phyloP scores from a whole-genome alignment of 2,113 vertebrate genomes.

The Dipodomys spectabilis region DNA sequence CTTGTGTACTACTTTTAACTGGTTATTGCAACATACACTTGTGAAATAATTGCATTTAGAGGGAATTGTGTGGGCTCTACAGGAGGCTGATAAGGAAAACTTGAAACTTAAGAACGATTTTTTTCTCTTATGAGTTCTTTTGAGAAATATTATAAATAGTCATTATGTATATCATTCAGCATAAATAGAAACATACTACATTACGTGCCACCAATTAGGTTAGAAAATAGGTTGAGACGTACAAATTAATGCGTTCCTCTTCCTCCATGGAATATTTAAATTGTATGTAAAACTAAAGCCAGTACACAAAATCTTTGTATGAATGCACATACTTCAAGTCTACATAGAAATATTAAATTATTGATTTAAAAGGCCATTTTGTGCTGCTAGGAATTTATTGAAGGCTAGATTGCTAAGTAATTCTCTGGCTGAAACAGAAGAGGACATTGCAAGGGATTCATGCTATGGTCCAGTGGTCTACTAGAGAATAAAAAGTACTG shows the following conservation, averaged over 20 bases:
- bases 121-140: slow-evolving; percentile 15
- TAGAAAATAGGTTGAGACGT: not conserved
- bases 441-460: not conserved
- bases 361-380: slow-evolving; percentile 30
- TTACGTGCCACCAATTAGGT: not conserved
- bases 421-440: not conserved
- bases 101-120: not conserved
- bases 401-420: not conserved
- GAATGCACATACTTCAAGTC: not conserved
- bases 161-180: not conserved
- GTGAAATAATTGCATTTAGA: slow-evolving; percentile 36
- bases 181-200: not conserved
- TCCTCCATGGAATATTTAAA: slow-evolving; percentile 18
- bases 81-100: not conserved
- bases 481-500: not conserved
- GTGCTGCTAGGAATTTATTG: not conserved
- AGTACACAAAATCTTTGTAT: not conserved
- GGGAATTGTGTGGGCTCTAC: not conserved
- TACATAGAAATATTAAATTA: not conserved
- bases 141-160: not conserved
- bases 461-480: not conserved
- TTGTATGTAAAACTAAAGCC: slow-evolving; percentile 1
- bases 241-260: not conserved
- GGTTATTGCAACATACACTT: not conserved
- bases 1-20: slow-evolving; percentile 47